Evolutionary conservation across 2,113 vertebrate species (phyloP), one percentile per base, ranked within the genome.

Genomic region (Carassius gibelio): DNA sequence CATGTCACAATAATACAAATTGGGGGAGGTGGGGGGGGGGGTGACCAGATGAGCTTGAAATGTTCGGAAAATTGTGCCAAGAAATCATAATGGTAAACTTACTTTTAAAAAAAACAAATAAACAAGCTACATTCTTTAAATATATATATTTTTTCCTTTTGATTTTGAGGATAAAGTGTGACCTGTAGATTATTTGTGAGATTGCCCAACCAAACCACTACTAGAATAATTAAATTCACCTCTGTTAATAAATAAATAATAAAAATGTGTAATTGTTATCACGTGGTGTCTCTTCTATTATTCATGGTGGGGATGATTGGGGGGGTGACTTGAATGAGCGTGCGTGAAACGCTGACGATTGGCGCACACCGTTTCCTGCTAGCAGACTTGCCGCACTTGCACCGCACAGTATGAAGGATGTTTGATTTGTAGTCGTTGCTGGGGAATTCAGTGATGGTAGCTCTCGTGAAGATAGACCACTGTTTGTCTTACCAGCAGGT

Each of bases 401-500:
- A 9, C 57, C 19, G 19, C 57, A n/a, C 57, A n/a, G 57, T 42
- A 55, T 76, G 23, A 81, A 66, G 78, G 64, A 45, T 59, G 66
- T 30, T 55, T 59, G 68, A 42, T 19, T 82, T 71, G 42, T 19
- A 36, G 26, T 42, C 57, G 55, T 64, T 71, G 26, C 26, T 17
- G 81, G 66, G 64, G 48, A 42, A 55, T 57, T 68, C 64, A 42
- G 34, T 9, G 64, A 48, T 48, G 75, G 2, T 66, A 17, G 21
- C 48, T 50, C 48, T 42, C 61, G 30, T 59, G 38, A 68, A 75
- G 13, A 42, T 23, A 59, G 38, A 64, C n/a, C 21, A 71, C 21
- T 34, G 23, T 62, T 68, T 38, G 26, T 11, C 19, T 84, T 45
- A 30, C 94, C 88, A 93, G 91, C 92, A 95, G 94, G 91, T 89